A percentile compares a stretch with the other conserved stretches of the same genome.
Evolutionary conservation across 1,140 invertebrate genomes (phyloP).

Genomic region (Magallana ariakensis): DNA sequence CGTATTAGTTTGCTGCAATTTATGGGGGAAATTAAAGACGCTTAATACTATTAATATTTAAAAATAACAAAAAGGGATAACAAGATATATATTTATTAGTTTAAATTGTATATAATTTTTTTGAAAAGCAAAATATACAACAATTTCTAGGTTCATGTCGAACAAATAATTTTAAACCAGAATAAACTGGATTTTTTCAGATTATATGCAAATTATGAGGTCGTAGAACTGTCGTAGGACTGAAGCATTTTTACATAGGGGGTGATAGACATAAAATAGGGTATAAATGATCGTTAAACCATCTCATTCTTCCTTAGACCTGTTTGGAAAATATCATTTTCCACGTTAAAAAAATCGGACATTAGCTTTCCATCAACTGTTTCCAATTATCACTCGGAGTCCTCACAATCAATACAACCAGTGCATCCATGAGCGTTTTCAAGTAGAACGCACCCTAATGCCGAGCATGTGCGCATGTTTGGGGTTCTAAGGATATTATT

Average conservation of each 20-base stretch:
- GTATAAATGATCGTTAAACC: neutral
- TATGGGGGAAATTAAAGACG: too few relatives aligned
- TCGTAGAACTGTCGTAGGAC: neutral
- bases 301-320: too few relatives aligned
- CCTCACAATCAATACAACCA: neutral
- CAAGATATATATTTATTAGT: too few relatives aligned
- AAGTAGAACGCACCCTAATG: neutral
- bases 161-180: slow-evolving; percentile 1
- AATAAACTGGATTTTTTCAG: slow-evolving; percentile 21
- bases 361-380: too few relatives aligned
- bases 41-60: too few relatives aligned
- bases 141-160: too few relatives aligned
- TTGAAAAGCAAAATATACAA: too few relatives aligned
- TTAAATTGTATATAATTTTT: too few relatives aligned
- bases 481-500: neutral
- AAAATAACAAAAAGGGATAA: too few relatives aligned
- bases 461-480: slow-evolving; percentile 16
- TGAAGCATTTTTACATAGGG: slow-evolving; percentile 9
- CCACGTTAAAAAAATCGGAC: too few relatives aligned
- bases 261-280: neutral
- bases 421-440: neutral
- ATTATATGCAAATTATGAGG: slow-evolving; percentile 2
- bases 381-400: neutral
- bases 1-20: too few relatives aligned
- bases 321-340: too few relatives aligned